A percentile compares a stretch with the other conserved stretches of the same genome.
phyloP scores from a whole-genome alignment of 2,113 vertebrate genomes.

The Microtus ochrogaster region DNA sequence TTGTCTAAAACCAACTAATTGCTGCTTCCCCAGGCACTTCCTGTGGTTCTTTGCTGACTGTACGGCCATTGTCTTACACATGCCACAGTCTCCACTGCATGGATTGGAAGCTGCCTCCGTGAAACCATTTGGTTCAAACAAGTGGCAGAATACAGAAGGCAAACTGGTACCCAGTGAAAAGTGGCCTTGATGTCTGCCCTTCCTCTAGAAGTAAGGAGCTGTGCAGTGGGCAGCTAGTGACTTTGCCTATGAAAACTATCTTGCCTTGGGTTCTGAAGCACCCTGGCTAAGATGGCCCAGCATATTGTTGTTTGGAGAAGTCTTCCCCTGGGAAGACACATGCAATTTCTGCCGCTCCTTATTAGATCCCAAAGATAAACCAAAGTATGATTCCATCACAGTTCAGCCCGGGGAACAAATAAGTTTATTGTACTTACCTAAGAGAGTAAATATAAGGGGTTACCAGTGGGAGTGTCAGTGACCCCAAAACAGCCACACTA shows the following conservation, averaged over 20 bases:
- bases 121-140: neutral
- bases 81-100: conserved; percentile 88
- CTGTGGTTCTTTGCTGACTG: conserved; percentile 89
- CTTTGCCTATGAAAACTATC: neutral
- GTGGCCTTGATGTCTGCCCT: fast-evolving
- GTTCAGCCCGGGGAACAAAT: neutral
- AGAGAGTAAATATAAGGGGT: no score
- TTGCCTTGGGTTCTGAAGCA: neutral
- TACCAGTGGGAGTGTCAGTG: neutral
- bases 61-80: conserved; percentile 88
- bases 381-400: neutral
- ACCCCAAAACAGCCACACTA: neutral
- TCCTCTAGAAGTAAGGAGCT: neutral
- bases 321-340: neutral
- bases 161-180: neutral
- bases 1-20: conserved; percentile 81
- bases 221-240: neutral
- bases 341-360: neutral
- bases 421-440: neutral
- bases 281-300: conserved; percentile 33
- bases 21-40: conserved; percentile 92
- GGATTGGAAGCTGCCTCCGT: neutral
- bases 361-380: neutral
- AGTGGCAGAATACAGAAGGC: neutral
- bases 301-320: neutral